phyloP scores from a whole-genome alignment of 2,797 vertebrate species.

The Lemur catta region DNA sequence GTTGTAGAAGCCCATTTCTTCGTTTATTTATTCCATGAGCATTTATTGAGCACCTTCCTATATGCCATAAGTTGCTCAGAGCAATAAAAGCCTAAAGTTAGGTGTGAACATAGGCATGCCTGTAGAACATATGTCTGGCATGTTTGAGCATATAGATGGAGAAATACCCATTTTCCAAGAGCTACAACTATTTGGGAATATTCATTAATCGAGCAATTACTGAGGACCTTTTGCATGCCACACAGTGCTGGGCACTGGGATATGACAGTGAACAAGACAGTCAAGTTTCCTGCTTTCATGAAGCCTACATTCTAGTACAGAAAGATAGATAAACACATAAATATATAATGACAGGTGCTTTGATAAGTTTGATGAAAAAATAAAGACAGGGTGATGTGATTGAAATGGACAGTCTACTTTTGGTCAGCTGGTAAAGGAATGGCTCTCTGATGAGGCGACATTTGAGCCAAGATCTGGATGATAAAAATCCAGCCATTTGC shows the following conservation, averaged over 20 bases:
- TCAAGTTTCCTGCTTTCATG: background rate
- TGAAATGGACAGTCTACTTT: constrained; percentile 18
- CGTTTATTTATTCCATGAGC: constrained; percentile 1
- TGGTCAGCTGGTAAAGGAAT: constrained; percentile 1
- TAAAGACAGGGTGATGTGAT: background rate
- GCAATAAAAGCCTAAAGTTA: background rate
- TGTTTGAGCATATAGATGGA: background rate
- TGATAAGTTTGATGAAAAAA: constrained; percentile 2
- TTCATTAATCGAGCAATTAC: constrained; percentile 23
- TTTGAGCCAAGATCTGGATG: constrained; percentile 14
- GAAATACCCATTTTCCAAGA: background rate
- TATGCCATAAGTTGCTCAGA: background rate
- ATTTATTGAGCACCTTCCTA: background rate
- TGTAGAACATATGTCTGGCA: background rate
- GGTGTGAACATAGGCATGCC: background rate
- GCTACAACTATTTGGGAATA: constrained; percentile 22
- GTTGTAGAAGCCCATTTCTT: background rate
- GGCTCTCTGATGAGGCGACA: background rate
- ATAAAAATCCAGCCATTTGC: background rate
- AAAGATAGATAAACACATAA: constrained; percentile 16
- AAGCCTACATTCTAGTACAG: background rate
- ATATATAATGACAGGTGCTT: background rate
- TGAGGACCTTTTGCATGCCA: background rate
- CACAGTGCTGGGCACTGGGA: background rate
- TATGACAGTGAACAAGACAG: background rate